phyloP scores from a whole-genome alignment of 2,113 vertebrate genomes.

The Rhineura floridana region DNA sequence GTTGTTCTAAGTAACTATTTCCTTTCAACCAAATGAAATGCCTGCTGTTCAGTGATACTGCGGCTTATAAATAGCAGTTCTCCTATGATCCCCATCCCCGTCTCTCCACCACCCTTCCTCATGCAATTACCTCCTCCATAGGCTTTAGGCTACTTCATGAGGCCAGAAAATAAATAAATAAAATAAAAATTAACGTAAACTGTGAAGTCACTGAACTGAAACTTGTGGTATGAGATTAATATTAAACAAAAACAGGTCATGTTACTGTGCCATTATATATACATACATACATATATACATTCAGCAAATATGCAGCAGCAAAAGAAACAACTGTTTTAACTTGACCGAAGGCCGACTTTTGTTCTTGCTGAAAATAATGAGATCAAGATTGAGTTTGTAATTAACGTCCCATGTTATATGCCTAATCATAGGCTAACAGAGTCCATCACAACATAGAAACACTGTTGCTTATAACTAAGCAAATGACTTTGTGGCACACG shows the following conservation, averaged over 20 bases:
- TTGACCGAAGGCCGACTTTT: neutral
- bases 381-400: neutral
- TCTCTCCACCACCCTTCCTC: neutral
- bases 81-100: neutral
- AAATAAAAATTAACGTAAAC: constrained; percentile 75
- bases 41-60: constrained; percentile 34
- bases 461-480: neutral
- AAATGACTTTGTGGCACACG: neutral
- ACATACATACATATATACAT: too few relatives aligned
- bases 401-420: neutral
- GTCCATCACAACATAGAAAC: neutral
- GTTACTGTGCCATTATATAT: constrained; percentile 65
- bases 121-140: constrained; percentile 62
- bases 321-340: constrained; percentile 32
- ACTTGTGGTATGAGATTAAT: constrained; percentile 80
- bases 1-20: constrained; percentile 51
- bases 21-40: constrained; percentile 54
- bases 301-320: too few relatives aligned
- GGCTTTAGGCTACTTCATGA: constrained; percentile 80
- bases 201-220: constrained; percentile 83
- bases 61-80: constrained; percentile 65
- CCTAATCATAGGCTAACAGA: neutral
- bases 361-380: neutral
- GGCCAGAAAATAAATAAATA: constrained; percentile 6
- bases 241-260: constrained; percentile 86